A percentile compares a stretch with the other conserved stretches of the same genome.
Evolutionary conservation across 2,113 vertebrate species (phyloP).

Genomic region (Paracanthobrama guichenoti): DNA sequence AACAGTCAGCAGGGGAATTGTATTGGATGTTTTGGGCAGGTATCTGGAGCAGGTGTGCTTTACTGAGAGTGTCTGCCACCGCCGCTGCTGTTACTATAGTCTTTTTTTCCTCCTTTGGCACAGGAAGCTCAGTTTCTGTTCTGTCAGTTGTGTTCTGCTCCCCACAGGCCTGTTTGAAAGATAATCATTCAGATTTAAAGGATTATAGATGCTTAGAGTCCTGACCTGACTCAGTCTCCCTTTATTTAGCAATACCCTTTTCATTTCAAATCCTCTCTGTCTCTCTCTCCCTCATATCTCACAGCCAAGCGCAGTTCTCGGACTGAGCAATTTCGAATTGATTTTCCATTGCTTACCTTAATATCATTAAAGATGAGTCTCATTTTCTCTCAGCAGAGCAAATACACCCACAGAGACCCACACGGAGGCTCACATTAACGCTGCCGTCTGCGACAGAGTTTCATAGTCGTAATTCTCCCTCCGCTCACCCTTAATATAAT

Average conservation of each 20-base stretch:
- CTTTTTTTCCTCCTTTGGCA: conserved; percentile 28
- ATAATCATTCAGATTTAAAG: conserved; percentile 52
- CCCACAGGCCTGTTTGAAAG: conserved; percentile 42
- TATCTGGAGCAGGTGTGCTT: conserved; percentile 13
- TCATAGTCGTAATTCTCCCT: conserved; percentile 25
- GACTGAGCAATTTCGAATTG: conserved; percentile 36
- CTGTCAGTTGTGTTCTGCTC: conserved; percentile 38
- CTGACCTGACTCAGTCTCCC: conserved; percentile 44
- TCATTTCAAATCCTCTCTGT: conserved; percentile 41
- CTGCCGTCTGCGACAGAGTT: conserved; percentile 6
- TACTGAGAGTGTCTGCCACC: neutral
- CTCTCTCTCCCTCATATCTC: conserved; percentile 5
- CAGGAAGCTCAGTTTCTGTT: conserved; percentile 32
- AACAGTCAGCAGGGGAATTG: conserved; percentile 25
- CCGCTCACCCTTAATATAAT: conserved; percentile 23
- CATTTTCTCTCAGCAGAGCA: conserved; percentile 34
- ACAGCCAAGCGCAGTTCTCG: neutral
- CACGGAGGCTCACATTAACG: conserved; percentile 11
- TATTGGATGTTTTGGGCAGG: conserved; percentile 22
- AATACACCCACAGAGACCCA: conserved; percentile 34
- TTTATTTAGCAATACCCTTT: conserved; percentile 52
- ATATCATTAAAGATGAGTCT: conserved; percentile 42
- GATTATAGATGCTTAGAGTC: conserved; percentile 52
- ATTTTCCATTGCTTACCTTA: conserved; percentile 44
- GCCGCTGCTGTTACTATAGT: neutral